phyloP scores from a whole-genome alignment of 2,797 vertebrate species.

The Fundulus diaphanus region DNA sequence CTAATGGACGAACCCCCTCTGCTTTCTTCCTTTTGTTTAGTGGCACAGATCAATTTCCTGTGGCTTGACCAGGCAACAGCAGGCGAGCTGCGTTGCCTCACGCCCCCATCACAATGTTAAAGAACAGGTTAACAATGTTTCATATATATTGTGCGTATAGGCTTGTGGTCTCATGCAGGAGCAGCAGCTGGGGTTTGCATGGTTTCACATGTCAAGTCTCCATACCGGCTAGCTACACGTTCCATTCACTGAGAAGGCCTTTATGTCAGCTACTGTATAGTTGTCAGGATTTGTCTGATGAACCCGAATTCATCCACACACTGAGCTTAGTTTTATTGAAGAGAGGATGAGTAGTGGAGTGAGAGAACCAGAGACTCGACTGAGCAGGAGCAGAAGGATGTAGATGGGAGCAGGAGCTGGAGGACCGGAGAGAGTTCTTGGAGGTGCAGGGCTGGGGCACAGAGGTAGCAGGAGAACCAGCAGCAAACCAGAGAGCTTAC shows the following conservation, averaged over 20 bases:
- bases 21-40: conserved; percentile 60
- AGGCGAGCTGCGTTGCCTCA: conserved; percentile 59
- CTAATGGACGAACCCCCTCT: conserved; percentile 63
- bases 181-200: conserved; percentile 44
- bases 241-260: conserved; percentile 5
- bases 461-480: too few species aligned
- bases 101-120: conserved; percentile 41
- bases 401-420: too few species aligned
- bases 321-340: too few species aligned
- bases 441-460: too few species aligned
- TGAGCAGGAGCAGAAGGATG: too few species aligned
- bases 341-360: too few species aligned
- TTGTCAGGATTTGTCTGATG: too few species aligned
- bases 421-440: too few species aligned
- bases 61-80: conserved; percentile 56
- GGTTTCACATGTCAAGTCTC: conserved; percentile 20
- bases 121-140: conserved; percentile 36
- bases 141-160: conserved; percentile 46
- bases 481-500: too few species aligned
- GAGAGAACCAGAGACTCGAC: too few species aligned
- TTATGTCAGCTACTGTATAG: not conserved
- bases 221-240: not conserved
- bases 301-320: too few species aligned
- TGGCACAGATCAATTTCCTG: conserved; percentile 63
- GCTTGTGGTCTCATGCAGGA: conserved; percentile 12